Conservation (phyloP, 1,140 invertebrate genomes). For the Bombus difficillimus region DNA sequence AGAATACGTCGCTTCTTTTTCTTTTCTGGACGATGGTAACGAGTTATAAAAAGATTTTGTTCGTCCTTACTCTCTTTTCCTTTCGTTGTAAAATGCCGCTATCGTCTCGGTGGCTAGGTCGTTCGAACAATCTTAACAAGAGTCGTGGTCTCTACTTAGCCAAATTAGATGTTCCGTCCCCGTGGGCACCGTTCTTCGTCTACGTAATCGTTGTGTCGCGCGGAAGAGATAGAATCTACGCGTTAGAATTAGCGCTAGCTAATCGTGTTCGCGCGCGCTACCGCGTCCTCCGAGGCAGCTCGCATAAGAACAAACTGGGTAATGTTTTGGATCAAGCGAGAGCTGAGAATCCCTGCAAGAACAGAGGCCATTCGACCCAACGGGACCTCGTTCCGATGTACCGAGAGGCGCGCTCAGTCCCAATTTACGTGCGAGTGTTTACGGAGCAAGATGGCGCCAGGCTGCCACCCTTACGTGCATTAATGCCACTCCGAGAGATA, state of each 20-base stretch:
- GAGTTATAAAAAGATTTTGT: slow-evolving; percentile 4
- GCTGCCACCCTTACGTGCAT: slow-evolving; percentile 60
- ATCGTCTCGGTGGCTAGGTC: not conserved
- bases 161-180: slow-evolving; percentile 49
- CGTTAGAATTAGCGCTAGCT: slow-evolving; percentile 47
- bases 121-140: slow-evolving; percentile 38
- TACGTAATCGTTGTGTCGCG: slow-evolving; percentile 33
- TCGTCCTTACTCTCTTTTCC: not conserved
- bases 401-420: slow-evolving; percentile 55
- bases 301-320: slow-evolving; percentile 4
- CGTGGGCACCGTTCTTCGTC: not conserved
- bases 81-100: not conserved
- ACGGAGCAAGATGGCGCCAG: slow-evolving; percentile 64
- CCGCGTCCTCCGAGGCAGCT: not conserved
- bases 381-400: slow-evolving; percentile 23
- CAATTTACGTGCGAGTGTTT: slow-evolving; percentile 73
- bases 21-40: not conserved
- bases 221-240: slow-evolving; percentile 47
- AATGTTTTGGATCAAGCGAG: slow-evolving; percentile 12
- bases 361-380: slow-evolving; percentile 39
- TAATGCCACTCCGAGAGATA: slow-evolving; percentile 59
- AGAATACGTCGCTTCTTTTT: not conserved
- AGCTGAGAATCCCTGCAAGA: slow-evolving; percentile 42
- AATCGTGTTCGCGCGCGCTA: slow-evolving; percentile 8
- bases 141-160: slow-evolving; percentile 37